Conservation (phyloP, 2,888 invertebrate species). For the Epsilonema sp. region DNA sequence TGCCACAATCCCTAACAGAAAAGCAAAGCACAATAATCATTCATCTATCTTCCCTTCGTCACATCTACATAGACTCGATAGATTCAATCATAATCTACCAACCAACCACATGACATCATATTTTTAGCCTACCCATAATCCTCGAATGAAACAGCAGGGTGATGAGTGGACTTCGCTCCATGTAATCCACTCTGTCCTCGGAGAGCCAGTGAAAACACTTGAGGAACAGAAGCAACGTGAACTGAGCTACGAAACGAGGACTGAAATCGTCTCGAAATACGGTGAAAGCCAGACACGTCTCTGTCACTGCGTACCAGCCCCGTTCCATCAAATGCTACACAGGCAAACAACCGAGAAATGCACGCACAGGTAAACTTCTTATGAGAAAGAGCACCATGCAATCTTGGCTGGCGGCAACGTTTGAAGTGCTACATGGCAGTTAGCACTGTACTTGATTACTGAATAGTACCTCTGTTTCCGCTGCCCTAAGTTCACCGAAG, state of each 20-base stretch:
- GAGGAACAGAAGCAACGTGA: slow-evolving; percentile 82
- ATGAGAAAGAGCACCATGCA: no score
- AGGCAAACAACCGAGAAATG: slow-evolving; percentile 71
- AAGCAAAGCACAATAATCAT: no score
- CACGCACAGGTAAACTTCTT: no score
- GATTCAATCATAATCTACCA: no score
- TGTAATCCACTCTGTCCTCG: slow-evolving; percentile 96
- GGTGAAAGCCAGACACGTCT: slow-evolving; percentile 95
- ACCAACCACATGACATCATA: no score
- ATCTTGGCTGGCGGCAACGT: no score
- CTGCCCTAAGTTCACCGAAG: slow-evolving; percentile 23
- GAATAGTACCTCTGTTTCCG: slow-evolving; percentile 24
- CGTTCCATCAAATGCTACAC: slow-evolving; percentile 83
- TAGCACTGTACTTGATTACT: no score
- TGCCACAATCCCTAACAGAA: no score
- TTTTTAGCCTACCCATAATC: slow-evolving; percentile 55
- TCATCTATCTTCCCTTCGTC: no score
- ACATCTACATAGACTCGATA: no score
- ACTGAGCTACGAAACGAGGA: slow-evolving; percentile 89
- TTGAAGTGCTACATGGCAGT: no score
- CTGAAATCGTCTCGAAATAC: slow-evolving; percentile 90
- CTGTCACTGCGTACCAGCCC: slow-evolving; percentile 97
- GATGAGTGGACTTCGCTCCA: slow-evolving; percentile 95
- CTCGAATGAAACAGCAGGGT: slow-evolving; percentile 81
- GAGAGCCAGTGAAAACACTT: slow-evolving; percentile 98